Evolutionary conservation across 2,113 vertebrate species (phyloP).

Genomic region (Amphilophus citrinellus): DNA sequence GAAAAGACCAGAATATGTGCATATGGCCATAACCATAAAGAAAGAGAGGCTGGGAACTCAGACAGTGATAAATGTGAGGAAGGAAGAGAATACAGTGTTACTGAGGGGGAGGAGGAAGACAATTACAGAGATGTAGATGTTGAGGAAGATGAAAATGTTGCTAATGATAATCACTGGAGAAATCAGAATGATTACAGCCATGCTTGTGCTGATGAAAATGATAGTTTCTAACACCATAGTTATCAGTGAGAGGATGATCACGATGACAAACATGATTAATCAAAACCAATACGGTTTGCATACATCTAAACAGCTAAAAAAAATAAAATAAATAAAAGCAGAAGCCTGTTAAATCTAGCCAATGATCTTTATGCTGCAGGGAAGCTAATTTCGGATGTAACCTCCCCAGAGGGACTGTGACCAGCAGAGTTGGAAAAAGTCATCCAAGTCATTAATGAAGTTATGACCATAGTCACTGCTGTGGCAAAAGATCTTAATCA

Average conservation of each 20-base stretch:
- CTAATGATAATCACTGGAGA: constrained; percentile 40
- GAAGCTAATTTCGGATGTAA: constrained; percentile 33
- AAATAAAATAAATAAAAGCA: neutral
- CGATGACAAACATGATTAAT: constrained; percentile 9
- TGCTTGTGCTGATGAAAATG: constrained; percentile 57
- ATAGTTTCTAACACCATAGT: constrained; percentile 26
- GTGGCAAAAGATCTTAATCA: constrained; percentile 65
- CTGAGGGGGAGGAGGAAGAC: constrained; percentile 30
- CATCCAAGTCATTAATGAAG: constrained; percentile 71
- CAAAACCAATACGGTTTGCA: constrained; percentile 5
- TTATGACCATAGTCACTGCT: constrained; percentile 60
- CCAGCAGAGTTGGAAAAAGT: constrained; percentile 55
- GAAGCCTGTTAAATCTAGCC: neutral
- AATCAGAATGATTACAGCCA: constrained; percentile 44
- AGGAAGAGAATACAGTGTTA: constrained; percentile 19
- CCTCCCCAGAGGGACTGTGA: constrained; percentile 9
- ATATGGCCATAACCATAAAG: constrained; percentile 39
- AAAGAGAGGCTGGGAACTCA: constrained; percentile 14
- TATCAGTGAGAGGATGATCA: neutral
- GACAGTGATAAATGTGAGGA: constrained; percentile 48
- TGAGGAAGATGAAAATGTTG: constrained; percentile 33
- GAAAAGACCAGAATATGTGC: constrained; percentile 37
- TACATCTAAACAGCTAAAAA: constrained; percentile 9
- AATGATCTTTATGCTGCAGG: constrained; percentile 11
- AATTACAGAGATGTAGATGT: constrained; percentile 34